These are phyloP conservation scores for Dryobota labecula DNA, from an alignment of 2,888 invertebrate genomes.

Conservation along the genomic window DNA sequence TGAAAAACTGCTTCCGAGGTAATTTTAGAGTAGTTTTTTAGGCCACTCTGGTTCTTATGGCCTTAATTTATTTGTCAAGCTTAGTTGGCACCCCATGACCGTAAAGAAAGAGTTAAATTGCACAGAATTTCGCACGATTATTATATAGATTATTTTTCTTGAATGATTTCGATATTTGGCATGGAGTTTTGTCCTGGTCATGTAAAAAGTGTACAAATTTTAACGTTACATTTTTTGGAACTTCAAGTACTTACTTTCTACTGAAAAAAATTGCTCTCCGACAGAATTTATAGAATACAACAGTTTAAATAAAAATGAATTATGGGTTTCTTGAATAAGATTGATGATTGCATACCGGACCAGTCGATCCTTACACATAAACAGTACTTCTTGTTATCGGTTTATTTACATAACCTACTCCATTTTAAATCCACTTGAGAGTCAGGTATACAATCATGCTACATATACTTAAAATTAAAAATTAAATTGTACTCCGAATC, in stretches of 20 bases:
- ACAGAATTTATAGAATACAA: too few species aligned
- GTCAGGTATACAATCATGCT: constrained; percentile 2
- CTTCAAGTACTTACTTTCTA: background rate
- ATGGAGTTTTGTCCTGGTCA: background rate
- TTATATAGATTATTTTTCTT: background rate
- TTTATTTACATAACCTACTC: too few species aligned
- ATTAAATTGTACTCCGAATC: background rate
- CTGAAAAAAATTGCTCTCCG: too few species aligned
- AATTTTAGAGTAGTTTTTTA: too few species aligned
- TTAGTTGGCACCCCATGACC: background rate
- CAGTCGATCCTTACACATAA: background rate
- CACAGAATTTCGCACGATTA: background rate
- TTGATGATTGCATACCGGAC: constrained; percentile 1
- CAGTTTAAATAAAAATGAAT: background rate
- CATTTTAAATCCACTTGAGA: background rate
- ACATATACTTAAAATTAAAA: background rate
- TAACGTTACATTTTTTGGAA: background rate
- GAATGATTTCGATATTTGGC: background rate
- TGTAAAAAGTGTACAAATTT: background rate
- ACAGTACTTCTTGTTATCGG: background rate
- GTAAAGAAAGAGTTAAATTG: background rate
- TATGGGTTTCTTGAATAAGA: background rate
- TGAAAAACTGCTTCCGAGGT: too few species aligned
- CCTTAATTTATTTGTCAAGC: background rate
- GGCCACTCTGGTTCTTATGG: too few species aligned